Conservation (phyloP, 2,797 vertebrate species). For the Jordanella pulchra region DNA sequence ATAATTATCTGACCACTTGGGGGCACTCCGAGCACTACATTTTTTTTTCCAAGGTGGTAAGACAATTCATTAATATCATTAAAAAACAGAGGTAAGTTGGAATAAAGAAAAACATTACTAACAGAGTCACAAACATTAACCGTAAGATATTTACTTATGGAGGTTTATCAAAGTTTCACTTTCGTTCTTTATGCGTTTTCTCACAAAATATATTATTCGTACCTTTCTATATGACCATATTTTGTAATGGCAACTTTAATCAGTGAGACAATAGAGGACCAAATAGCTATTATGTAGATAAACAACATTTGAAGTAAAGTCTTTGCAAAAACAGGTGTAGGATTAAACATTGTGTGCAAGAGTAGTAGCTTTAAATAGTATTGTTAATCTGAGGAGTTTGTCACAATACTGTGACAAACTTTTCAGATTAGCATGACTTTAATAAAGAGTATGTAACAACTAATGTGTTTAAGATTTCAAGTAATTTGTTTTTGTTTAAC, state of each 20-base stretch:
- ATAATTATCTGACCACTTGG: not conserved
- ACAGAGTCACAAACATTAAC: not conserved
- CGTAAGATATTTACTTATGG: no score
- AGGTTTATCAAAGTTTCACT: not conserved
- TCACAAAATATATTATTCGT: not conserved
- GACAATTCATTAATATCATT: not conserved
- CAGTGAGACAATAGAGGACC: no score
- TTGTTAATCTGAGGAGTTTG: no score
- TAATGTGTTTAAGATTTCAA: no score
- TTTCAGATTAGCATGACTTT: no score
- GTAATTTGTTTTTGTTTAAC: no score
- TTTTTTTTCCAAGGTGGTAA: not conserved
- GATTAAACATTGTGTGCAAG: no score
- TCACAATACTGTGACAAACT: no score
- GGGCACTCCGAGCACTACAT: not conserved
- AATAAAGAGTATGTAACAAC: no score
- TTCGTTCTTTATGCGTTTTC: not conserved
- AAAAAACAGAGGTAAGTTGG: not conserved
- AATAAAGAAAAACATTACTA: not conserved
- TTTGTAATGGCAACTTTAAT: not conserved
- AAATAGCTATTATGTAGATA: no score
- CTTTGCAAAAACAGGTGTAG: not conserved
- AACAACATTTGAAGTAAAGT: not conserved
- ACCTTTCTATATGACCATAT: not conserved
- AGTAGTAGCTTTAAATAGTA: no score